These are phyloP conservation scores for Conopomorpha cramerella DNA, from an alignment of 1,140 invertebrate genomes.

Conservation along the genomic window DNA sequence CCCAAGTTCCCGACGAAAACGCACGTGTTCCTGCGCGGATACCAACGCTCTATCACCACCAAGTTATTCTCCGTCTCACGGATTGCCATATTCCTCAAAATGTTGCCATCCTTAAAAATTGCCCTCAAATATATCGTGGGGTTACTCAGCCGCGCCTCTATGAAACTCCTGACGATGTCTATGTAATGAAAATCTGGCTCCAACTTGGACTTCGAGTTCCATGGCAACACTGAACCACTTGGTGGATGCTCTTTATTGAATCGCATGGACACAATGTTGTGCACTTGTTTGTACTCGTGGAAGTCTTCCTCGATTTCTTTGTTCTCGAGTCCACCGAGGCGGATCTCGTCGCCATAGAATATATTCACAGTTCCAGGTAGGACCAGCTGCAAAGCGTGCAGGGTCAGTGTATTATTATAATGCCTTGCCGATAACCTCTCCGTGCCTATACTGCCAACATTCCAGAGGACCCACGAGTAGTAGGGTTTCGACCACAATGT, in stretches of 20 bases:
- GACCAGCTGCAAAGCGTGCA: constrained; percentile 71
- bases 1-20: constrained; percentile 75
- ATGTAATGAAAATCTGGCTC: constrained; percentile 53
- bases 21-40: constrained; percentile 74
- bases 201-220: constrained; percentile 58
- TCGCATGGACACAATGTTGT: constrained; percentile 70
- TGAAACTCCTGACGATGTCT: constrained; percentile 60
- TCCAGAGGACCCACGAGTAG: constrained; percentile 80
- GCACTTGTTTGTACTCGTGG: constrained; percentile 65
- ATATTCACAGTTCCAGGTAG: constrained; percentile 80
- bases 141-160: constrained; percentile 60
- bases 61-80: constrained; percentile 67
- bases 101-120: constrained; percentile 65
- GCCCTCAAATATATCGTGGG: constrained; percentile 73
- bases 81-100: constrained; percentile 67
- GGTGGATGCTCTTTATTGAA: constrained; percentile 40
- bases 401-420: constrained; percentile 66
- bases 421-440: constrained; percentile 62
- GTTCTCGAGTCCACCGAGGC: constrained; percentile 60
- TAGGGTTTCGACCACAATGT: constrained; percentile 63
- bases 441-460: constrained; percentile 66
- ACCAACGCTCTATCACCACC: constrained; percentile 74
- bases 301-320: constrained; percentile 61
- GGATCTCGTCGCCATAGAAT: constrained; percentile 79
- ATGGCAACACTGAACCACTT: constrained; percentile 53